Evolutionary conservation across 2,113 vertebrate genomes (phyloP).

Genomic region (Strix uralensis): DNA sequence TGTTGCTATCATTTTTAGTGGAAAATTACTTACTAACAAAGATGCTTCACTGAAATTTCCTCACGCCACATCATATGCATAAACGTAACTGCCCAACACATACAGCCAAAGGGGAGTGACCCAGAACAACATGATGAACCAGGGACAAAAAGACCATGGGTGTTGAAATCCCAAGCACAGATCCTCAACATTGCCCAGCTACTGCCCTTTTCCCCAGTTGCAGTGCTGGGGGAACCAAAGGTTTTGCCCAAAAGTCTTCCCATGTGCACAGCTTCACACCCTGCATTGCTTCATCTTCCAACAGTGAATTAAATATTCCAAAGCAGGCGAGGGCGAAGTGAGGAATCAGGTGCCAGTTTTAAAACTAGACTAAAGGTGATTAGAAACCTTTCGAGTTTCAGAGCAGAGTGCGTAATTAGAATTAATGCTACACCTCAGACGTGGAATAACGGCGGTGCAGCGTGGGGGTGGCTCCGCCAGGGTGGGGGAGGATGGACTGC

Average conservation of each 20-base stretch:
- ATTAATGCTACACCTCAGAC: neutral
- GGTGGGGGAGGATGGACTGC: neutral
- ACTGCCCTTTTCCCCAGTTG: too few species aligned
- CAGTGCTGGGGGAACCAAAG: too few species aligned
- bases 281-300: neutral
- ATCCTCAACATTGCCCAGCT: neutral
- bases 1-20: neutral
- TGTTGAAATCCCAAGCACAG: neutral
- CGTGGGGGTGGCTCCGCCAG: neutral
- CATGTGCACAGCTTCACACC: accelerated
- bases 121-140: neutral
- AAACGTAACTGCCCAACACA: neutral
- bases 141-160: too few species aligned
- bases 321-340: neutral
- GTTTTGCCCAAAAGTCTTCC: neutral
- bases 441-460: neutral
- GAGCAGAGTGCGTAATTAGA: neutral
- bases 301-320: neutral
- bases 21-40: neutral
- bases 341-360: neutral
- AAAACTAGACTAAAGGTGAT: neutral
- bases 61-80: accelerated
- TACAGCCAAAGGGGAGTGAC: neutral
- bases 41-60: neutral
- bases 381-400: neutral